Base-by-base conservation (phyloP, 1,140 invertebrate species). In the Mercenaria mercenaria region DNA sequence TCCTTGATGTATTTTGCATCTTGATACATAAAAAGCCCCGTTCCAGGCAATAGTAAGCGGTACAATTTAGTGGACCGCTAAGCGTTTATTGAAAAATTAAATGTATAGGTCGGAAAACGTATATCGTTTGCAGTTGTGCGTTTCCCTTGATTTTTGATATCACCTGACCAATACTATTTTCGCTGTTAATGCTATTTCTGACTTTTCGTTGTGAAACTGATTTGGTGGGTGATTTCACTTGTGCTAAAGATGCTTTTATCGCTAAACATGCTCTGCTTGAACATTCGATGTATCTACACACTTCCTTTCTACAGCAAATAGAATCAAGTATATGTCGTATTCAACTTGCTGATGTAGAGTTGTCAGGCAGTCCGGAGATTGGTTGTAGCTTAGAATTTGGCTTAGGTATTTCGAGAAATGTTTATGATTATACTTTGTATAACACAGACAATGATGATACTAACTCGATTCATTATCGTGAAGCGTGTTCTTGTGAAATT, bases 251-350 rank as follows among this genome's bases (percentile, higher is more conserved):
- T 47, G 76, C 76, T 13, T 79, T 79, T 32, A 10, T 32, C 4
- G 76, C 76, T 6, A 79, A 79, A 50, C 76, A 79, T 26, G n/a
- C 76, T 47, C n/a, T 79, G 41, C 29, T 79, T n/a, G 47, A 79
- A 11, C 23, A n/a, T 26, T 47, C 76, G 2, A 47, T 47, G 41
- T 10, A n/a, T 4, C 43, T 79, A 39, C 76, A 79, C 26, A 79
- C 8, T 32, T n/a, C 37, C 6, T 79, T 79, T 52, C 39, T 79
- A 10, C 41, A n/a, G 29, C 39, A 79, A 18, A 39, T 52, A 43
- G 15, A 79, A 26, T 11, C 29, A 4, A 52, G 47, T 52, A 79
- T 79, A 6, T 6, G 76, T 6, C 4, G 76, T 6, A 43, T 79
- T 37, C 76, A 32, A 11, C 29, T 79, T 18, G 76, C 76, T 18